Percentiles rank a stretch among this genome's conserved stretches.
These are phyloP conservation scores for Hemicentrotus pulcherrimus DNA, from an alignment of 35 echinoderm and acorn worm species.

Conservation along the genomic window DNA sequence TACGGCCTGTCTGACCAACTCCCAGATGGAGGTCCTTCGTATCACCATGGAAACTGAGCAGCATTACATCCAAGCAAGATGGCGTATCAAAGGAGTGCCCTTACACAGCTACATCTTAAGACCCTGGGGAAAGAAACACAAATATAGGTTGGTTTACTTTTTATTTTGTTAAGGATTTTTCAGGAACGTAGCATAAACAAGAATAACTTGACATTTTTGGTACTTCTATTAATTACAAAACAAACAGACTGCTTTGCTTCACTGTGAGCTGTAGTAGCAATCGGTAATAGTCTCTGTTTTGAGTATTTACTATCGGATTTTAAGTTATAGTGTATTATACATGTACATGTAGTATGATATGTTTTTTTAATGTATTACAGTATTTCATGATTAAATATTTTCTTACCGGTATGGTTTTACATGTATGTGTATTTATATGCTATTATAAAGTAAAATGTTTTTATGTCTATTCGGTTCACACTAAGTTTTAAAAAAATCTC, in stretches of 20 bases:
- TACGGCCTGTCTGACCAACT: conserved; percentile 67
- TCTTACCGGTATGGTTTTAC: neutral
- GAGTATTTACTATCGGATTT: no score
- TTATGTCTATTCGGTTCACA: neutral
- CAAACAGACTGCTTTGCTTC: no score
- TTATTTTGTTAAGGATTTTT: no score
- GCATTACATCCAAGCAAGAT: conserved; percentile 76
- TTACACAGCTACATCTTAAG: conserved; percentile 69
- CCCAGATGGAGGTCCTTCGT: conserved; percentile 79
- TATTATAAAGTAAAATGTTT: neutral
- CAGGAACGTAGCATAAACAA: no score
- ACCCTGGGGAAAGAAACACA: conserved; percentile 69
- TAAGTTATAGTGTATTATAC: no score
- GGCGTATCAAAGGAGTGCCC: conserved; percentile 84
- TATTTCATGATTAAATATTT: neutral
- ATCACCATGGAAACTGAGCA: conserved; percentile 78
- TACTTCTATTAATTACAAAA: no score
- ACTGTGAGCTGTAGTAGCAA: no score
- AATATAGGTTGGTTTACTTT: conserved; percentile 65
- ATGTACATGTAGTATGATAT: no score
- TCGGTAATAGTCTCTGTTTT: no score
- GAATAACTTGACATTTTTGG: no score
- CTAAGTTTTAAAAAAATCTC: neutral
- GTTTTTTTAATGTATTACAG: no score
- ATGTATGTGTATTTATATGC: neutral